Evolutionary conservation across 2,888 invertebrate genomes (phyloP).

Genomic region (Caenorhabditis sp.): DNA sequence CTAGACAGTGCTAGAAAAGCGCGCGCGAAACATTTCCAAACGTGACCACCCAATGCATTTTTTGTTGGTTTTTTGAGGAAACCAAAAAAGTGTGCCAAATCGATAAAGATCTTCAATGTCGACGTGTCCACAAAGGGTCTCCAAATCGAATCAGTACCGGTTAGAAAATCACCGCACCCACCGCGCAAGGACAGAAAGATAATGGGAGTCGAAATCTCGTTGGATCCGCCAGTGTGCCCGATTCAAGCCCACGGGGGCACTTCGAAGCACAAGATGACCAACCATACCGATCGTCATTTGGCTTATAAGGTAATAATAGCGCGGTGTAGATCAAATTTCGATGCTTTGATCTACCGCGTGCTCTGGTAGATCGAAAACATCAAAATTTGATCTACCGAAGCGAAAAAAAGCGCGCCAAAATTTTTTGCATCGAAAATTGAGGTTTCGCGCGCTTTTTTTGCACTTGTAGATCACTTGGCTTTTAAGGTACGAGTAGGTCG

Average conservation of each 20-base stretch:
- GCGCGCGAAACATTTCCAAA: no score
- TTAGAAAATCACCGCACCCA: not conserved
- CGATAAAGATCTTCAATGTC: constrained; percentile 1
- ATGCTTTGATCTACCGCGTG: no score
- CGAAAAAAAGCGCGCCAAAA: no score
- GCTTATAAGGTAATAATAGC: constrained; percentile 78
- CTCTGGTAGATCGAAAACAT: no score
- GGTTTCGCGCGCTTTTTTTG: no score
- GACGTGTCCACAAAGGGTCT: not conserved
- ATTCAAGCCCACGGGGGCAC: constrained; percentile 76
- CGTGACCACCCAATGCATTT: not conserved
- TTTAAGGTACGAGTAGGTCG: no score
- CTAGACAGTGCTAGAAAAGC: no score
- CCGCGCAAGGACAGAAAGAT: not conserved
- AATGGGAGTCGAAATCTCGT: constrained; percentile 46
- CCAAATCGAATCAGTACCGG: not conserved
- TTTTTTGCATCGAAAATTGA: no score
- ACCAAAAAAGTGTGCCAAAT: no score
- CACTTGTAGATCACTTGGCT: no score
- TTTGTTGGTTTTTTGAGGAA: not conserved
- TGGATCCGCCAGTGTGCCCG: constrained; percentile 75
- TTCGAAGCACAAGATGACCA: constrained; percentile 76
- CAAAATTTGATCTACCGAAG: no score
- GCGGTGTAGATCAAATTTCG: no score
- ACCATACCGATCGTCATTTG: constrained; percentile 69